These are phyloP conservation scores for Falco peregrinus DNA, from an alignment of 2,797 vertebrate genomes.

Conservation along the genomic window DNA sequence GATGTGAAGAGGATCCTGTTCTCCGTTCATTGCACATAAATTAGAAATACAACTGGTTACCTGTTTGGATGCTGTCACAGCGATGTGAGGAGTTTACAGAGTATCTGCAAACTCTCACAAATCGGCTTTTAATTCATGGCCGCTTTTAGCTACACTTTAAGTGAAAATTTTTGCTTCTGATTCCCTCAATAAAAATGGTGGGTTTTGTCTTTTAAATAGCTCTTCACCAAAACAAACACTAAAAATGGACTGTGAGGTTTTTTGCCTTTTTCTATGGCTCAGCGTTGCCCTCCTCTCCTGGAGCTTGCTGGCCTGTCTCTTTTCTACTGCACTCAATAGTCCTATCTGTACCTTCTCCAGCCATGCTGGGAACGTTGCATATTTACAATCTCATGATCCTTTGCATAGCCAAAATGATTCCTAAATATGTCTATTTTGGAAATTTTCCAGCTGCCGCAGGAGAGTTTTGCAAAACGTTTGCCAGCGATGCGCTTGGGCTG, in stretches of 20 bases:
- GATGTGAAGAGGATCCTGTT: background rate
- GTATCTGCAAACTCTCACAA: background rate
- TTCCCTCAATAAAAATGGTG: background rate
- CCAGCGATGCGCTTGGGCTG: background rate
- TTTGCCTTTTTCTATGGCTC: background rate
- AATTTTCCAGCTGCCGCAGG: background rate
- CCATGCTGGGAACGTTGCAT: rapidly evolving
- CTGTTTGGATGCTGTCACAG: background rate
- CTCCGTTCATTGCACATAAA: background rate
- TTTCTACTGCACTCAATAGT: background rate
- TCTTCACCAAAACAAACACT: background rate
- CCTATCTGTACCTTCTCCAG: background rate
- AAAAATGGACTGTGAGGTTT: background rate
- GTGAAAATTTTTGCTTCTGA: background rate
- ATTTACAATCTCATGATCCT: background rate
- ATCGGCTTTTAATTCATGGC: background rate
- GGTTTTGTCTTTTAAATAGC: background rate
- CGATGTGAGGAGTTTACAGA: rapidly evolving
- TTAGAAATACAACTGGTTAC: background rate
- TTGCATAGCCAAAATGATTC: background rate
- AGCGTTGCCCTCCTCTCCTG: background rate
- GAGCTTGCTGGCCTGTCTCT: background rate
- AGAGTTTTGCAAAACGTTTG: background rate
- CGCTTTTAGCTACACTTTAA: background rate
- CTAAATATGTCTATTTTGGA: background rate